Evolutionary conservation across 2,888 invertebrate genomes (phyloP).

Genomic region (Balanococcus diminutus): DNA sequence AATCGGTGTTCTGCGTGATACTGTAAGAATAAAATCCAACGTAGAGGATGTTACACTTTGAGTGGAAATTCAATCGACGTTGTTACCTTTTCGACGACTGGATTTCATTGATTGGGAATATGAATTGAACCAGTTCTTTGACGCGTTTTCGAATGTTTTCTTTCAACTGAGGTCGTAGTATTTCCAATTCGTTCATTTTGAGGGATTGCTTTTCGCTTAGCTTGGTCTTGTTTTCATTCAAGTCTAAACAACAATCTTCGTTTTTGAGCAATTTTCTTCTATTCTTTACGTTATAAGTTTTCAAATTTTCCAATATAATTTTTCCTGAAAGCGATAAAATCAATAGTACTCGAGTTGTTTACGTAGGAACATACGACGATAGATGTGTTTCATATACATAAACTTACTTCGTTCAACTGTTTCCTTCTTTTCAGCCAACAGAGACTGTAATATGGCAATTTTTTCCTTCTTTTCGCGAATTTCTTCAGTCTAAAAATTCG

Average conservation of each 20-base stretch:
- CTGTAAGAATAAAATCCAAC: background rate
- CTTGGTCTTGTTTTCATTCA: slow-evolving; percentile 66
- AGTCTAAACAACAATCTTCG: slow-evolving; percentile 68
- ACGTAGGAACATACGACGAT: no score
- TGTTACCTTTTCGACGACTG: slow-evolving; percentile 62
- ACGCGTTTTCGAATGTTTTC: slow-evolving; percentile 67
- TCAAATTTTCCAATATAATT: slow-evolving; percentile 61
- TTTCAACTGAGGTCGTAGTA: slow-evolving; percentile 67
- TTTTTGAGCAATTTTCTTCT: slow-evolving; percentile 68
- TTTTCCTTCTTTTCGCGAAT: slow-evolving; percentile 15
- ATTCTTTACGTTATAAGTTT: slow-evolving; percentile 63
- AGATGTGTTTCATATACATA: background rate
- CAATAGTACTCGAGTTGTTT: background rate
- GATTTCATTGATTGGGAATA: slow-evolving; percentile 69
- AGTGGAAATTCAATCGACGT: background rate
- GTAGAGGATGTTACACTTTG: background rate
- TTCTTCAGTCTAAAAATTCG: slow-evolving; percentile 11
- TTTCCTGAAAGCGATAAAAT: slow-evolving; percentile 59
- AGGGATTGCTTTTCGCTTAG: slow-evolving; percentile 65
- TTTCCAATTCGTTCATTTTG: slow-evolving; percentile 57
- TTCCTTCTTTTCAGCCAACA: background rate
- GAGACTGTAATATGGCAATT: slow-evolving; percentile 32
- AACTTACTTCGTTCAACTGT: slow-evolving; percentile 38
- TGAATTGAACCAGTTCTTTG: slow-evolving; percentile 70
- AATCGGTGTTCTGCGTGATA: slow-evolving; percentile 32